phyloP scores from a whole-genome alignment of 2,797 vertebrate genomes.

The Brotula barbata region DNA sequence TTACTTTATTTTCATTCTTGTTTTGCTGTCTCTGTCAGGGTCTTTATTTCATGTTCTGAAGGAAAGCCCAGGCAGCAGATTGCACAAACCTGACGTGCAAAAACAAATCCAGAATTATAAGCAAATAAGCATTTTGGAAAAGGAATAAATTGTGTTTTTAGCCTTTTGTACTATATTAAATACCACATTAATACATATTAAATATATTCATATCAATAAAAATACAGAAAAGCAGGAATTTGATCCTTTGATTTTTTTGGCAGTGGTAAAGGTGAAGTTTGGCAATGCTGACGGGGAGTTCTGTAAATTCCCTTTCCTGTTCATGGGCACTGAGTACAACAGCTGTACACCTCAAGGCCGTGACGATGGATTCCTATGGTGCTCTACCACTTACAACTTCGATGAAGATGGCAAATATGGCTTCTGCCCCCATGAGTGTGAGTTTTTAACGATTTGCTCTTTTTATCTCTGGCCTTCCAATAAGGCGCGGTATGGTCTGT shows the following conservation, averaged over 20 bases:
- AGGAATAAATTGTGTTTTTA: too few species aligned
- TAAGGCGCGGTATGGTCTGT: neutral
- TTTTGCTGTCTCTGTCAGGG: too few species aligned
- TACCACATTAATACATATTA: too few species aligned
- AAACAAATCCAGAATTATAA: too few species aligned
- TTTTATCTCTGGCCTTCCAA: neutral
- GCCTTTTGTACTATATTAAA: too few species aligned
- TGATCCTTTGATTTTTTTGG: constrained; percentile 2
- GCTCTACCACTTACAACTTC: constrained; percentile 94
- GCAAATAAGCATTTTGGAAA: too few species aligned
- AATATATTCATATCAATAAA: too few species aligned
- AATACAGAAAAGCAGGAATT: neutral
- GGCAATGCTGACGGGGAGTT: constrained; percentile 96
- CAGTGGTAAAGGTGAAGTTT: constrained; percentile 96
- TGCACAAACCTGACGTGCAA: too few species aligned
- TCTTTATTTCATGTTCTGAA: too few species aligned
- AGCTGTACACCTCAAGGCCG: constrained; percentile 91
- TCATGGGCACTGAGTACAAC: constrained; percentile 90
- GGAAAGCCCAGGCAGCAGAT: too few species aligned
- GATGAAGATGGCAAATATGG: constrained; percentile 94
- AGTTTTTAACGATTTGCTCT: constrained; percentile 61
- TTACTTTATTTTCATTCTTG: too few species aligned
- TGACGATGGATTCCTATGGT: constrained; percentile 97
- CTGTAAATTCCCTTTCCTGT: constrained; percentile 96
- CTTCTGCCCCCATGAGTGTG: constrained; percentile 97